Conservation (phyloP, 1,140 invertebrate species). For the Penaeus chinensis region DNA sequence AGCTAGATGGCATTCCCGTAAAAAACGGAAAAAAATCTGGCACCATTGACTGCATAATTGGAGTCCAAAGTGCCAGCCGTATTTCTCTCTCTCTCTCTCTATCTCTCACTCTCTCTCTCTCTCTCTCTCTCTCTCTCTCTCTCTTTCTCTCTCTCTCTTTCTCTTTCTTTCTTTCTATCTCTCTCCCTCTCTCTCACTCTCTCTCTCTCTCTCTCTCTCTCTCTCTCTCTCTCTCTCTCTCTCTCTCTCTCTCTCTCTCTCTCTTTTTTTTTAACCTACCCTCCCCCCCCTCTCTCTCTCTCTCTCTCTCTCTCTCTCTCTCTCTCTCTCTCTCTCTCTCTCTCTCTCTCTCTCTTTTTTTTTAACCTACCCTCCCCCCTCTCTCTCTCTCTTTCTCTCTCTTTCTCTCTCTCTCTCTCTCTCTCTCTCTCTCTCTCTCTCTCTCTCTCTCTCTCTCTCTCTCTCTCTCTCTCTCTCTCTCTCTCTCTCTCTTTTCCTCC, state of each 20-base stretch:
- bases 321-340: background rate
- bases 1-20: no score
- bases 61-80: no score
- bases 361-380: background rate
- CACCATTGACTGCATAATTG: no score
- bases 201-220: background rate
- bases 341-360: background rate
- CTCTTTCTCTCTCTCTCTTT: background rate
- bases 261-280: no score
- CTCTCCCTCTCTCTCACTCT: background rate
- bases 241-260: background rate
- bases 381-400: background rate
- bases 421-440: background rate
- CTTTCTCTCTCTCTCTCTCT: background rate
- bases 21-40: no score
- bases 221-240: background rate
- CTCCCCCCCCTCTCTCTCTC: background rate
- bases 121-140: background rate
- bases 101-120: background rate
- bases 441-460: background rate
- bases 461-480: constrained; percentile 1
- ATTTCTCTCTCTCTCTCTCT: background rate
- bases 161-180: background rate
- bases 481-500: background rate
- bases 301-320: background rate